Evolutionary conservation across 1,140 invertebrate genomes (phyloP), one percentile per base, ranked within the genome.

Genomic region (Hyposmocoma kahamanoa): DNA sequence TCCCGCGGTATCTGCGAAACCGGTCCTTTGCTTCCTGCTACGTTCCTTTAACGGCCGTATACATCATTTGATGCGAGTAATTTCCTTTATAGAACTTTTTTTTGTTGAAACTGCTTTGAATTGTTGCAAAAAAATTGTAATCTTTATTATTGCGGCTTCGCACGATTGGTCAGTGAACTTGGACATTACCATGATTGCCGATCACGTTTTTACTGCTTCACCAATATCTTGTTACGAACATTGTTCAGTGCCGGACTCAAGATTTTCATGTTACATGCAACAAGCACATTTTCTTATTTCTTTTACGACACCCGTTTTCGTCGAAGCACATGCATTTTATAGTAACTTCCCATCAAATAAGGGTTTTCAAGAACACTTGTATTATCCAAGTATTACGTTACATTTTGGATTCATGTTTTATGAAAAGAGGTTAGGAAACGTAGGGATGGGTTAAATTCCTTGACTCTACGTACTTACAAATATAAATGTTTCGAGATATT

Each of bases 11-110:
- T 53, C 48, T 50, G 51, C 51, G 62, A 45, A 62, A 72, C 65
- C 58, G 53, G 74, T 67, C 51, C 20, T 43, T 50, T 19, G 58
- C 67, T 84, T 81, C 80, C 77, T 84, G 64, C 54, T 70, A 55
- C 68, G 51, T 57, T 65, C 75, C 77, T 66, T 79, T 76, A 72
- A 71, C 47, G 69, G 76, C 43, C 45, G 48, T 55, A 58, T 64
- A 60, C 59, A 60, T 67, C 57, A 59, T 56, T 66, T 60, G 59
- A 63, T 67, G 57, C 53, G 59, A 64, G 66, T 67, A 72, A 73
- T 77, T 79, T 62, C 62, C 63, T 61, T 53, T 47, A 52, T 58
- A 56, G 56, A 17, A 68, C 46, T 72, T 76, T 76, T 75, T 76
- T 59, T 64, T 44, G 47, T 42, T 46, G 47, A 56, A 56, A 30